Conservation (phyloP, 2,113 vertebrate genomes). For the Marmota monax region DNA sequence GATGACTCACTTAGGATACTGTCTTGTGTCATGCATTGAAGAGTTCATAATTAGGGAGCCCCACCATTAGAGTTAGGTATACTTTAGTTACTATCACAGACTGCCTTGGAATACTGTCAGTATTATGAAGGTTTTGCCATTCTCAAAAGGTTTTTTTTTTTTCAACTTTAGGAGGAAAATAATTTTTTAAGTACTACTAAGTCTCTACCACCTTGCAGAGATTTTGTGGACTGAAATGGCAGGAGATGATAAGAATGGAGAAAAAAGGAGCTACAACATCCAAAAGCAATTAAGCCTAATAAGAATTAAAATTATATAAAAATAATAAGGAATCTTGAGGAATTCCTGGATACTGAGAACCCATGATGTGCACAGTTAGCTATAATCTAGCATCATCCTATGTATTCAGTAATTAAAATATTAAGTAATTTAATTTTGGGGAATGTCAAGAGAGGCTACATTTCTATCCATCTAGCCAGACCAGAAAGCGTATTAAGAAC, state of each 20-base stretch:
- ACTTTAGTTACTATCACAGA: not conserved
- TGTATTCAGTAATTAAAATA: not conserved
- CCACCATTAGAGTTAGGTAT: not conserved
- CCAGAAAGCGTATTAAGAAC: not conserved
- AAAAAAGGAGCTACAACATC: not conserved
- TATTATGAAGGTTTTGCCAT: not conserved
- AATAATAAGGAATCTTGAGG: not conserved
- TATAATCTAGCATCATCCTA: not conserved
- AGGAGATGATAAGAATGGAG: not conserved
- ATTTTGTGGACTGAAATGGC: not conserved
- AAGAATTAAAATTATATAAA: slow-evolving; percentile 20
- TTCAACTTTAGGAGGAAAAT: not conserved
- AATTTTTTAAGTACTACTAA: not conserved
- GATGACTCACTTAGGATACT: not conserved
- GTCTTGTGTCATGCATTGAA: not conserved
- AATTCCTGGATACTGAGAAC: not conserved
- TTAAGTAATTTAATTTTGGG: not conserved
- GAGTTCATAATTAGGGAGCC: not conserved
- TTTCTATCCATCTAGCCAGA: not conserved
- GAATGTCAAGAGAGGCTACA: not conserved
- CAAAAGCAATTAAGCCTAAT: not conserved
- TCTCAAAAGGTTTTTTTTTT: not conserved
- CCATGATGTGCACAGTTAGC: not conserved
- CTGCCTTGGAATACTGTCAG: not conserved
- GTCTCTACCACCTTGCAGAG: not conserved